These are phyloP conservation scores for Halictus ligatus DNA, from an alignment of 2,888 invertebrate genomes.

Conservation along the genomic window DNA sequence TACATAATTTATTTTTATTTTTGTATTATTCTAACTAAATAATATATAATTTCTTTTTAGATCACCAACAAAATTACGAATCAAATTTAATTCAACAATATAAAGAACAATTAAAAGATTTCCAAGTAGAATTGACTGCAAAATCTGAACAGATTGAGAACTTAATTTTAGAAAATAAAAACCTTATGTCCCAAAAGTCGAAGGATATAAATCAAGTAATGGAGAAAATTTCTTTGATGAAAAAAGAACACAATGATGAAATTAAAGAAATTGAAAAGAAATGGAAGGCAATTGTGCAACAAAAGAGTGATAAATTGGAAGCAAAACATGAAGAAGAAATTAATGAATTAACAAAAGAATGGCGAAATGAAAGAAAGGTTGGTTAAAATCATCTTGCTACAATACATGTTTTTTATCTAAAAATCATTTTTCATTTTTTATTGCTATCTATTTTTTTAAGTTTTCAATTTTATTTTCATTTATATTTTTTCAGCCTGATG, in stretches of 20 bases:
- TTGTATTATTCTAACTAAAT: not conserved
- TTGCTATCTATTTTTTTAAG: slow-evolving; percentile 40
- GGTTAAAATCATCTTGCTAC: slow-evolving; percentile 39
- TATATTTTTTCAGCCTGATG: slow-evolving; percentile 68
- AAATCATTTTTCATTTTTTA: slow-evolving; percentile 35
- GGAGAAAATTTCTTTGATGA: slow-evolving; percentile 71
- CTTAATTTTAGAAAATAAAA: slow-evolving; percentile 75
- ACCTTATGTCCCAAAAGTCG: slow-evolving; percentile 69
- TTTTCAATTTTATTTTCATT: slow-evolving; percentile 55
- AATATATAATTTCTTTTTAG: slow-evolving; percentile 60
- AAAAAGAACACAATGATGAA: slow-evolving; percentile 77
- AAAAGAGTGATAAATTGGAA: slow-evolving; percentile 76
- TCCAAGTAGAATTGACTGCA: slow-evolving; percentile 80
- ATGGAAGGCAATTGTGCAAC: slow-evolving; percentile 78
- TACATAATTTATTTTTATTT: not conserved
- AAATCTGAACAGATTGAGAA: slow-evolving; percentile 81
- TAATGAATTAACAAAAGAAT: slow-evolving; percentile 81
- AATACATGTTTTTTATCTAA: slow-evolving; percentile 17
- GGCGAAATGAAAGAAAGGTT: slow-evolving; percentile 83
- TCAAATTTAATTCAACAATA: slow-evolving; percentile 80
- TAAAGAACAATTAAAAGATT: slow-evolving; percentile 81
- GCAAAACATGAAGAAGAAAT: slow-evolving; percentile 78
- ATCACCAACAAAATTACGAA: slow-evolving; percentile 81
- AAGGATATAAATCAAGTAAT: slow-evolving; percentile 74
- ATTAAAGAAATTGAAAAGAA: slow-evolving; percentile 79